Evolutionary conservation across 2,797 vertebrate species (phyloP).

Genomic region (Bovichtus diacanthus): DNA sequence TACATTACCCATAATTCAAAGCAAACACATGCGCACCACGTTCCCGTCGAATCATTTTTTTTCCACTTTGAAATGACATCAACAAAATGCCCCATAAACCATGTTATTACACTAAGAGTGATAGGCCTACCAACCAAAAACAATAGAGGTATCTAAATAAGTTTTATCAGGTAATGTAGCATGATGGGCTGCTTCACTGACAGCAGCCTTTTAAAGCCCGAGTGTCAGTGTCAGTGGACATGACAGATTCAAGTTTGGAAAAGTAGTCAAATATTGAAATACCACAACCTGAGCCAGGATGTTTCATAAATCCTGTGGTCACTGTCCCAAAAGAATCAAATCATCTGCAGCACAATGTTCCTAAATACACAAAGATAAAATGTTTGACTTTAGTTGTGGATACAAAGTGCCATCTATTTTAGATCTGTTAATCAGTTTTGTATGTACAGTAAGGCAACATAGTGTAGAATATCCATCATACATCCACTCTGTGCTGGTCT

Average conservation of each 20-base stretch:
- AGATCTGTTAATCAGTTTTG: neutral
- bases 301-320: neutral
- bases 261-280: neutral
- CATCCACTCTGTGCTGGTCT: neutral
- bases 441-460: neutral
- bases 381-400: neutral
- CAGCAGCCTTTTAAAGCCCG: neutral
- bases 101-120: neutral
- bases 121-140: neutral
- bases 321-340: neutral
- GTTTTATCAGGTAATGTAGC: neutral
- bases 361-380: neutral
- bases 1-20: too few species aligned
- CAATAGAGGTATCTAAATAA: neutral
- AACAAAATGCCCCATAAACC: neutral
- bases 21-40: too few species aligned
- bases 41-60: too few species aligned
- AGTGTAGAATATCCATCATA: neutral
- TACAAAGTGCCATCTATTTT: neutral
- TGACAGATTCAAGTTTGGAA: neutral
- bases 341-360: neutral
- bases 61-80: neutral
- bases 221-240: neutral
- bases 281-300: neutral
- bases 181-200: neutral